Evolutionary conservation across 2,113 vertebrate species (phyloP).

Genomic region (Mustelus asterias): DNA sequence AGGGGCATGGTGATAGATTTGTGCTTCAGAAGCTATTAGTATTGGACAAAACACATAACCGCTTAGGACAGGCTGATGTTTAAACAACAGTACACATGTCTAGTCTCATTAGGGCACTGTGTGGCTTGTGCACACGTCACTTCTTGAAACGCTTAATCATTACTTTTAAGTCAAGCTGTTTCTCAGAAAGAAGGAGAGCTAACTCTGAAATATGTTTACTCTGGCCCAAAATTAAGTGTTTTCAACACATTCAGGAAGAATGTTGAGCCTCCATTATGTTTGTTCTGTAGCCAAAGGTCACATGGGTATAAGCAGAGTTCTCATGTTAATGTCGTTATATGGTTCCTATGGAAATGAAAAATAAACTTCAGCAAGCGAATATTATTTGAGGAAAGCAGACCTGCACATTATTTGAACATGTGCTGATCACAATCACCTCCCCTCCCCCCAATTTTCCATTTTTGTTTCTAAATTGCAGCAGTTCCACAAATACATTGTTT

Average conservation of each 20-base stretch:
- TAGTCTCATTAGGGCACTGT: neutral
- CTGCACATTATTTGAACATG: neutral
- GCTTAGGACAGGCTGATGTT: neutral
- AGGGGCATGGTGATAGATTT: neutral
- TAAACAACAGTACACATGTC: neutral
- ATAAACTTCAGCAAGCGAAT: neutral
- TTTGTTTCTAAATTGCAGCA: neutral
- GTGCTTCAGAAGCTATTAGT: neutral
- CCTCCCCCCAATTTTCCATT: neutral
- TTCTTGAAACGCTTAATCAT: neutral
- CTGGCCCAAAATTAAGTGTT: neutral
- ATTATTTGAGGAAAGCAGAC: neutral
- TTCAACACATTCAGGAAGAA: conserved; percentile 3
- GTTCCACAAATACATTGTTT: neutral
- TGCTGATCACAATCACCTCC: neutral
- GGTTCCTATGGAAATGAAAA: neutral
- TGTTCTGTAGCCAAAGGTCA: neutral
- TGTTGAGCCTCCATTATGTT: neutral
- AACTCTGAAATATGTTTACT: neutral
- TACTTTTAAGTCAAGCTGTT: neutral
- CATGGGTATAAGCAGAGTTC: neutral
- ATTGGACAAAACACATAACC: neutral
- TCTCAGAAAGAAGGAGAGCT: neutral
- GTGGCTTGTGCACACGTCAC: neutral
- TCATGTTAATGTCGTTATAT: conserved; percentile 8